A percentile compares a stretch with the other conserved stretches of the same genome.
Conservation (phyloP, 2,888 invertebrate species). For the Pachycephus smyrnensis region DNA sequence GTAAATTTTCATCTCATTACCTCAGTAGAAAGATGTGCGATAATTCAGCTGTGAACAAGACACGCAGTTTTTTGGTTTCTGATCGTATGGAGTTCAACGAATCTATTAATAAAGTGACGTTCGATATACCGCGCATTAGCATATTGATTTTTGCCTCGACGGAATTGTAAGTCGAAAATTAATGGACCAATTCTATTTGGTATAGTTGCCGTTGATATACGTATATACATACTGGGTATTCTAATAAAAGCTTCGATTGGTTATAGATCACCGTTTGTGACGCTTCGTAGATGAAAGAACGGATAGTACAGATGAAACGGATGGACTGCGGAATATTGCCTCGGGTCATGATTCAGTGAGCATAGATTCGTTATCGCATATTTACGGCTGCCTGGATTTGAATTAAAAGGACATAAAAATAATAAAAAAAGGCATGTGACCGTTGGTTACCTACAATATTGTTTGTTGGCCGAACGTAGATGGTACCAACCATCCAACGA, state of each 20-base stretch:
- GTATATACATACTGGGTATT: background rate
- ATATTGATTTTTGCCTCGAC: background rate
- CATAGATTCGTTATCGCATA: slow-evolving; percentile 13
- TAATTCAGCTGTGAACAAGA: background rate
- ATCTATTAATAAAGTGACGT: background rate
- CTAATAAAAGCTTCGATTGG: background rate
- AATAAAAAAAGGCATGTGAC: background rate
- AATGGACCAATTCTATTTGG: background rate
- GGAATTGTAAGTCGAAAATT: background rate
- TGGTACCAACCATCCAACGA: background rate
- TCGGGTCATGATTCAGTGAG: slow-evolving; percentile 2
- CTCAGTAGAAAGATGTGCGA: background rate
- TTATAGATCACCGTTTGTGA: background rate
- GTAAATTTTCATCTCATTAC: background rate
- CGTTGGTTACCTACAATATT: slow-evolving; percentile 3
- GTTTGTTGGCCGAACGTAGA: slow-evolving; percentile 5
- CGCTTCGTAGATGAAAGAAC: background rate
- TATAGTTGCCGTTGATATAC: background rate
- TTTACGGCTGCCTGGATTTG: slow-evolving; percentile 4
- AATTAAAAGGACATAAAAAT: slow-evolving; percentile 5
- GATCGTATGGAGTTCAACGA: background rate
- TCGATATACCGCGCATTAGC: background rate
- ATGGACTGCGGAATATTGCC: slow-evolving; percentile 4
- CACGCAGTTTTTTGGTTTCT: background rate
- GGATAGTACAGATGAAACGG: slow-evolving; percentile 1